These are phyloP conservation scores for Labeo catla DNA, from an alignment of 2,113 vertebrate genomes.

Conservation along the genomic window DNA sequence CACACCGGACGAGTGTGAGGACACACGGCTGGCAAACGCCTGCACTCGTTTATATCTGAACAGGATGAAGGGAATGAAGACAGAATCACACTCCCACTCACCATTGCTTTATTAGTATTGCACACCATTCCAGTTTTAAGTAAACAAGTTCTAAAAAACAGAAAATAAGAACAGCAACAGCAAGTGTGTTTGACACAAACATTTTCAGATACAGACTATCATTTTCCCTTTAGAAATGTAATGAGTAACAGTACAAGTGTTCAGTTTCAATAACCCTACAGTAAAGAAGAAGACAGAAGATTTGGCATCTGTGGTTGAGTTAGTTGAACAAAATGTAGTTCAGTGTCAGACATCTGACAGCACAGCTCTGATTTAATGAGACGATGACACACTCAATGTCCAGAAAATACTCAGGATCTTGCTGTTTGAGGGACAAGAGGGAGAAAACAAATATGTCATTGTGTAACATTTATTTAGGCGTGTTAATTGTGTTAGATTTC, in stretches of 20 bases:
- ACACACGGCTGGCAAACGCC: too few relatives aligned
- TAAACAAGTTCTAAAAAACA: not conserved
- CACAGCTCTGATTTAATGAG: not conserved
- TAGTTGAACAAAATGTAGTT: not conserved
- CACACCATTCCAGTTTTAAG: not conserved
- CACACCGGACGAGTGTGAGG: too few relatives aligned
- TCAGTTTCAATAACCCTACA: not conserved
- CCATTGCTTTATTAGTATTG: not conserved
- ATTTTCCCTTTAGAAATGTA: not conserved
- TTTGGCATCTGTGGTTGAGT: not conserved
- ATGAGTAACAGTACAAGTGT: not conserved
- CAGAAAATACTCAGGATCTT: constrained; percentile 4
- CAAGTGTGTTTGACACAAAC: not conserved
- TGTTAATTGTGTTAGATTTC: not conserved
- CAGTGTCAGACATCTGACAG: not conserved
- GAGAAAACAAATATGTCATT: not conserved
- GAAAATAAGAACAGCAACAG: not conserved
- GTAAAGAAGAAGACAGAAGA: not conserved
- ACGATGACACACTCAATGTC: not conserved
- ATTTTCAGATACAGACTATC: not conserved
- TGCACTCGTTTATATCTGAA: too few relatives aligned
- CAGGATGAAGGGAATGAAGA: not conserved
- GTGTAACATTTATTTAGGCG: not conserved
- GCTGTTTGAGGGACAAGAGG: not conserved
- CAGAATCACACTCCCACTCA: not conserved